Base-by-base conservation (phyloP, 2,888 invertebrate species). In the Leucozona laternaria region DNA sequence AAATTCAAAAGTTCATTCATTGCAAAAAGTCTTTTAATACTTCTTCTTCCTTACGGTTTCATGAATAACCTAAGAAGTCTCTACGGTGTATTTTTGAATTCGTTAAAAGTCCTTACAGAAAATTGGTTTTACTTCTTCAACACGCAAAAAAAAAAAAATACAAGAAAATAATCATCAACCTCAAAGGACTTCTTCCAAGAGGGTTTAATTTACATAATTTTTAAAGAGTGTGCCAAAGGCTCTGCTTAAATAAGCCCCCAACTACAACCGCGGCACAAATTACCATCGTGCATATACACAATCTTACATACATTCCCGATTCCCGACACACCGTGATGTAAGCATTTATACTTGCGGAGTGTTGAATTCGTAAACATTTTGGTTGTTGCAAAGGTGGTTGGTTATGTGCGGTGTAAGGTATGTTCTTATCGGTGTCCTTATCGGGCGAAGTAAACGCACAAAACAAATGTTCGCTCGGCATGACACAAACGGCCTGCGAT, bases 381-480 rank as follows among this genome's bases (percentile, higher is more conserved):
- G 60, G 60, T 48, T 70, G 72, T 55, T 60, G 22, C 48, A 71
- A 58, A 60, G 34, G 28, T 28, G 48, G 64, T 20, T n/a, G n/a
- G n/a, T n/a, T n/a, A n/a, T 31, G 31, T 15, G 48, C 13, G 11
- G 40, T 43, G 1, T 13, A 13, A 2, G 34, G 45, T 53, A 72
- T n/a, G n/a, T 72, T 77, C 70, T 77, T 85, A 85, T 85, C 85
- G 78, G 68, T 53, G 53, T 53, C 68, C 78, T 77, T 73, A 68
- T 68, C 68, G 15, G 37, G 5, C 11, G 22, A 71, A 45, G 48
- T 78, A 75, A 86, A 73, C 78, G 70, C 75, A 78, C 81, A 78
- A 75, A 86, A 81, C 86, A 86, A 86, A 79, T 81, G 86, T 86
- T 86, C 86, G 64, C 78, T 86, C 75, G 81, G 86, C 86, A 86